These are phyloP conservation scores for Sternarchorhynchus goeldii DNA, from an alignment of 2,797 vertebrate genomes.

Conservation along the genomic window DNA sequence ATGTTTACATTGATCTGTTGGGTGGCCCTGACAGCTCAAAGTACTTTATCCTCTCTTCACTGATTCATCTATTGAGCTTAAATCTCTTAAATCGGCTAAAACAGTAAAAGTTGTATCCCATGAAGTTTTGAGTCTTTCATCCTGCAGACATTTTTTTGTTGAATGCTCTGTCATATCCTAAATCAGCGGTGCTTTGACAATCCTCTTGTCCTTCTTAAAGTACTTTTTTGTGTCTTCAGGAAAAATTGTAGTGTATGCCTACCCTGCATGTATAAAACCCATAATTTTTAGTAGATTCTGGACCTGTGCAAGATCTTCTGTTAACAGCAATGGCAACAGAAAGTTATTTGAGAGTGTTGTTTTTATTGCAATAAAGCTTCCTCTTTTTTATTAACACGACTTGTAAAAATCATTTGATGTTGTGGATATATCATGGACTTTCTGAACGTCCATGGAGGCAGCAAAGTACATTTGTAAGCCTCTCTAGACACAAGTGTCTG, in stretches of 20 bases:
- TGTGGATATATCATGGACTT: no score
- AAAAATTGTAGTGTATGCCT: neutral
- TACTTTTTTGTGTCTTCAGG: neutral
- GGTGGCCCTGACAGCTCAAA: slow-evolving; percentile 39
- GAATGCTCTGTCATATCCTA: neutral
- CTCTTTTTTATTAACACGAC: no score
- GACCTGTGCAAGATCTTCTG: neutral
- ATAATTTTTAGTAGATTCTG: neutral
- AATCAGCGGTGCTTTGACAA: neutral
- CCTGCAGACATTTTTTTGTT: neutral
- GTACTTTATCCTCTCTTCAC: slow-evolving; percentile 48
- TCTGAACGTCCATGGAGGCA: no score
- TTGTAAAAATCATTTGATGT: no score
- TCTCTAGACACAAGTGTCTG: no score
- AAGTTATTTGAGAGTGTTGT: neutral
- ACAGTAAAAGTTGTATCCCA: slow-evolving; percentile 24
- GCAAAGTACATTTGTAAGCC: no score
- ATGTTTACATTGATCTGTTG: slow-evolving; percentile 50
- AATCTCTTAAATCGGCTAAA: slow-evolving; percentile 41
- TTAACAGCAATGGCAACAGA: neutral
- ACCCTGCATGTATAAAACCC: neutral
- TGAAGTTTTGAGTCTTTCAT: neutral
- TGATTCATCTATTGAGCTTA: slow-evolving; percentile 47
- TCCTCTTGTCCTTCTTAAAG: neutral
- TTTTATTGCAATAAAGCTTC: no score